phyloP scores from a whole-genome alignment of 1,140 invertebrate genomes.

The Plectrocnemia conspersa region DNA sequence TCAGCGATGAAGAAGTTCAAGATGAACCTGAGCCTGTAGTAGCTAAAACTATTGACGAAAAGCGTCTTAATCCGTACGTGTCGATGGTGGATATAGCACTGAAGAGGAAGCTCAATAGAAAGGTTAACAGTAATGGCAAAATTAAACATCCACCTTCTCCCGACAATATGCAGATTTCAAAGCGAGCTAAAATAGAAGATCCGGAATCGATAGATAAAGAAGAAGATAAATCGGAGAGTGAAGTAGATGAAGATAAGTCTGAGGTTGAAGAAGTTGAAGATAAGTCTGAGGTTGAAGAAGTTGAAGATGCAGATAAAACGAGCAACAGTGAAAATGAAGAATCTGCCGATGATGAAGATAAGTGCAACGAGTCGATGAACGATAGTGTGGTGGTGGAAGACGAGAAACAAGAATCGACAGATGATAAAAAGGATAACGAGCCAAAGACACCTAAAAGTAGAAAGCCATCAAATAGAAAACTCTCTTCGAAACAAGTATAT shows the following conservation, averaged over 20 bases:
- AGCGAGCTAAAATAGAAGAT: not conserved
- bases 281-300: not conserved
- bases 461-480: no score
- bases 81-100: conserved; percentile 23
- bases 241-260: not conserved
- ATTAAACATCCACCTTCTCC: not conserved
- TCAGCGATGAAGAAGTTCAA: not conserved
- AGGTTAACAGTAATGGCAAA: not conserved
- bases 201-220: not conserved
- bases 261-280: not conserved
- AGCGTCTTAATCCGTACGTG: conserved; percentile 19
- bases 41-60: not conserved
- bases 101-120: conserved; percentile 28
- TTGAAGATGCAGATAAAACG: not conserved
- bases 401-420: no score
- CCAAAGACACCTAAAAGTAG: no score
- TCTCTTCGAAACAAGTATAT: conserved; percentile 28
- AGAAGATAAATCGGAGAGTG: not conserved
- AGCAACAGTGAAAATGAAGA: not conserved
- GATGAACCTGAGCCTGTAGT: not conserved
- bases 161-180: not conserved
- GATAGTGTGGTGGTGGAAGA: no score
- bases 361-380: no score
- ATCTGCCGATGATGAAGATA: no score
- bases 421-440: no score